phyloP scores from a whole-genome alignment of 2,797 vertebrate species.

The Darevskia nairensis region DNA sequence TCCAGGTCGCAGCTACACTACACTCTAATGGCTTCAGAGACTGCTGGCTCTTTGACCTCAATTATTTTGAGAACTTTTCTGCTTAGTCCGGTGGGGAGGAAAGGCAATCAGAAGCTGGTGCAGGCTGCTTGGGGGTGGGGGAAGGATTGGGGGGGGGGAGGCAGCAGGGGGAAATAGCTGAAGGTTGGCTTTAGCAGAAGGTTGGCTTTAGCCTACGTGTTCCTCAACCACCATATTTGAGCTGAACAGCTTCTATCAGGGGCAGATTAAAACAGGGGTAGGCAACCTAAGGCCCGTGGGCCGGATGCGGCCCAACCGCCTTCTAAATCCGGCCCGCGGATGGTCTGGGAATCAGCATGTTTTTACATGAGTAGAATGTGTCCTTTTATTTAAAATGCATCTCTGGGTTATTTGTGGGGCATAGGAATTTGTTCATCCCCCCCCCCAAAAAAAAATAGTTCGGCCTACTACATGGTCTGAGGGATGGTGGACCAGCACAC shows the following conservation, averaged over 20 bases:
- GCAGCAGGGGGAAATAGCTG: not conserved
- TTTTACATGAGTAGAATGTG: too few relatives aligned
- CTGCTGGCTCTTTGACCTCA: slow-evolving; percentile 2
- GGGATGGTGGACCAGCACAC: too few relatives aligned
- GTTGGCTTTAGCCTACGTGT: too few relatives aligned
- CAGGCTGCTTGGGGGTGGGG: not conserved
- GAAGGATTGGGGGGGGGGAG: not conserved
- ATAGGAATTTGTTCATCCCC: too few relatives aligned
- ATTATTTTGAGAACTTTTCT: slow-evolving; percentile 14
- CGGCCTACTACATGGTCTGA: too few relatives aligned
- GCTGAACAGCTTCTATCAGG: not conserved
- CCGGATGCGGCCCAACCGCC: too few relatives aligned
- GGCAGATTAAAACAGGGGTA: not conserved
- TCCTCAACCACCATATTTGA: not conserved
- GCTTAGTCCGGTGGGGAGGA: slow-evolving; percentile 13
- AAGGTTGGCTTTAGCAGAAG: slow-evolving; percentile 1
- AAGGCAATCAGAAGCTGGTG: slow-evolving; percentile 12
- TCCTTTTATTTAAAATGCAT: too few relatives aligned
- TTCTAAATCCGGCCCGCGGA: too few relatives aligned
- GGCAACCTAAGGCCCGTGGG: too few relatives aligned
- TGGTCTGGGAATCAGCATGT: too few relatives aligned
- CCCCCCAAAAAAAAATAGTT: too few relatives aligned
- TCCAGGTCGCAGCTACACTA: not conserved
- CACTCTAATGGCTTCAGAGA: slow-evolving; percentile 31
- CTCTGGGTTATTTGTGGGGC: too few relatives aligned